These are phyloP conservation scores for Drosophila kepulauana DNA, from an alignment of 1,140 invertebrate genomes.

Conservation along the genomic window DNA sequence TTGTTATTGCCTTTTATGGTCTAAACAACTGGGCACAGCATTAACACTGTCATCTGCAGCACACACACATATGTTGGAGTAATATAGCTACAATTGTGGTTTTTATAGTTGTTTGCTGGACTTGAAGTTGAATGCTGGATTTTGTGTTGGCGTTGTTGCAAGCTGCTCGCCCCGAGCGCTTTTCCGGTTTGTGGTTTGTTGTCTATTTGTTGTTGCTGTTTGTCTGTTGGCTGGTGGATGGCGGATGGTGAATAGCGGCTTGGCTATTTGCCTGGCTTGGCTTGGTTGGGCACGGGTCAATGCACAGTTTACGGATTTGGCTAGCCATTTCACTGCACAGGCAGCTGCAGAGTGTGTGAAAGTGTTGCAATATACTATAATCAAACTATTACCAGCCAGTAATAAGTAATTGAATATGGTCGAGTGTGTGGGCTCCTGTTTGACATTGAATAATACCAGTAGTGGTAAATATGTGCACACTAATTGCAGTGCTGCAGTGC, in stretches of 20 bases:
- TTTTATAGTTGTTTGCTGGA: constrained; percentile 18
- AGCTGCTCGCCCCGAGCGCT: constrained; percentile 37
- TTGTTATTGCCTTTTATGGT: constrained; percentile 65
- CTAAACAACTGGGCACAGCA: constrained; percentile 52
- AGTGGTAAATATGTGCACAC: constrained; percentile 30
- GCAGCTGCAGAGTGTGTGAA: constrained; percentile 62
- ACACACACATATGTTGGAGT: constrained; percentile 1
- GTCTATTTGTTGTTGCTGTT: constrained; percentile 4
- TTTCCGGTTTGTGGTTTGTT: constrained; percentile 59
- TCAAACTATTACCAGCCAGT: constrained; percentile 34
- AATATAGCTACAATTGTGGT: constrained; percentile 40
- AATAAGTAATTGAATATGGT: constrained; percentile 51
- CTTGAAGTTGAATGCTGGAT: constrained; percentile 4
- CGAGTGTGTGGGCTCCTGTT: constrained; percentile 26
- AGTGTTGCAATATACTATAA: constrained; percentile 66
- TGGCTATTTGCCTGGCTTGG: constrained; percentile 29
- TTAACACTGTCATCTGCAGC: constrained; percentile 22
- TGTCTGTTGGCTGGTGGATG: constrained; percentile 3
- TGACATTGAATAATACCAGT: constrained; percentile 78
- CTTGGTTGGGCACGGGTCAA: constrained; percentile 65
- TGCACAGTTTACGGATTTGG: constrained; percentile 80
- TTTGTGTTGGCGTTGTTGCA: constrained; percentile 21
- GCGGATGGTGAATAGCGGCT: constrained; percentile 9
- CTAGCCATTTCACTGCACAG: constrained; percentile 65
- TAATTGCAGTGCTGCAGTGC: constrained; percentile 13